Evolutionary conservation across 2,113 vertebrate species (phyloP), one percentile per base, ranked within the genome.

Genomic region (Australoheros scitulus): DNA sequence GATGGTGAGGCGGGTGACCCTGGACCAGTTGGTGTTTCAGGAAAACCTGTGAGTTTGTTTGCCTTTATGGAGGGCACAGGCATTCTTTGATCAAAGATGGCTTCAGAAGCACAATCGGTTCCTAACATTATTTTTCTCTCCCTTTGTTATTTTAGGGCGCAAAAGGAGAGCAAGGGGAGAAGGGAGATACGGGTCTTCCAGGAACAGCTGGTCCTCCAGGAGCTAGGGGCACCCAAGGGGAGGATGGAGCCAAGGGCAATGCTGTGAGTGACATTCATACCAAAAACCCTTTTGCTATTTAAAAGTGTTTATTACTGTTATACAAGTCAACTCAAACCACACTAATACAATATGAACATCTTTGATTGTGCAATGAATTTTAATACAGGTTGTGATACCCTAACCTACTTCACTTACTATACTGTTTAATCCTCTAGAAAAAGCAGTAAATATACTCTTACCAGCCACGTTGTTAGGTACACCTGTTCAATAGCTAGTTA

Each of bases 151-250:
- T 61, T 76, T 24, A 96, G 96, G 96, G 96, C 34, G 93, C 61
- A 55, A 98, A 97, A 94, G 98, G 98, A 61, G 98, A 99, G 86
- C 95, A 96, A 61, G 98, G 98, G 8, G 98, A 99, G 93, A 99
- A 99, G 72, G 98, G 98, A 8, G 98, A 99, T 89, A 95, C 97
- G 0, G 98, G 98, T 34, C 94, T 93, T 11, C 92, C 98, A 3
- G 98, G 98, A 90, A 96, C 97, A 63, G 97, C 97, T 7, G 98
- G 98, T 10, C 97, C 97, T 38, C 96, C 98, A 8, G 98, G 98
- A 59, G 95, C 97, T 86, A 97, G 98, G 94, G 98, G 98, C 29
- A 91, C 94, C 1, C 90, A 97, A 18, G 98, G 98, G 8, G 98
- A 99, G 14, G 98, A 99, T 0, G 98, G 98, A 22, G 95, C 97